Conservation (phyloP, 2,888 invertebrate species). For the Oscheius onirici region DNA sequence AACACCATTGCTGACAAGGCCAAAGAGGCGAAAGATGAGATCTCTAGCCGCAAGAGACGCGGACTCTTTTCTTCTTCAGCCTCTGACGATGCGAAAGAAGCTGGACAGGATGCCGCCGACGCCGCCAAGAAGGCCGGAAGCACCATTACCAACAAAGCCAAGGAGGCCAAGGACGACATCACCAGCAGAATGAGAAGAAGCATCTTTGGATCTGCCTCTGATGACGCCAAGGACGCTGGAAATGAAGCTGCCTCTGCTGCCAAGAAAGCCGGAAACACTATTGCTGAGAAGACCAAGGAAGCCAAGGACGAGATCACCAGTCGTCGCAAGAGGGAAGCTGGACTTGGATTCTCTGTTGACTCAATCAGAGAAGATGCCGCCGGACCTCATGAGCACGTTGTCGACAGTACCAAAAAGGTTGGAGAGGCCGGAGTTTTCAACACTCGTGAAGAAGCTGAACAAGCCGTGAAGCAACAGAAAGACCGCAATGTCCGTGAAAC, state of each 20-base stretch:
- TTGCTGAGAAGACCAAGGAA: background rate
- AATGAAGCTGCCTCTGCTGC: slow-evolving; percentile 26
- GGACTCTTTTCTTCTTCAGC: too few species aligned
- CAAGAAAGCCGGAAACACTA: too few species aligned
- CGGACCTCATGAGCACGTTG: background rate
- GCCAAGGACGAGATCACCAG: background rate
- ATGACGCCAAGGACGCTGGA: background rate
- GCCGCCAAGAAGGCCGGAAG: background rate
- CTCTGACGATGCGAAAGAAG: background rate
- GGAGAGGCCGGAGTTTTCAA: background rate
- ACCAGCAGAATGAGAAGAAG: slow-evolving; percentile 17
- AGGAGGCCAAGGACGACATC: too few species aligned
- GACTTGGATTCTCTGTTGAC: background rate
- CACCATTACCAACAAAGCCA: too few species aligned
- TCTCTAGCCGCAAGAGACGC: too few species aligned
- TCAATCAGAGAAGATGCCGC: background rate
- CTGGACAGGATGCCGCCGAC: slow-evolving; percentile 3
- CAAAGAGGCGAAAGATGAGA: background rate
- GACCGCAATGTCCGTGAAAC: background rate
- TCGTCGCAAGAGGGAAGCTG: background rate
- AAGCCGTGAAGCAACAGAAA: background rate
- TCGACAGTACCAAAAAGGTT: background rate
- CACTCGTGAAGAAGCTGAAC: background rate
- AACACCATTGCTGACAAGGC: background rate
- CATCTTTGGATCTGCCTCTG: slow-evolving; percentile 29